Percentiles rank a stretch among this genome's conserved stretches.
phyloP scores from a whole-genome alignment of 2,797 vertebrate species.

The Phataginus tetradactyla region DNA sequence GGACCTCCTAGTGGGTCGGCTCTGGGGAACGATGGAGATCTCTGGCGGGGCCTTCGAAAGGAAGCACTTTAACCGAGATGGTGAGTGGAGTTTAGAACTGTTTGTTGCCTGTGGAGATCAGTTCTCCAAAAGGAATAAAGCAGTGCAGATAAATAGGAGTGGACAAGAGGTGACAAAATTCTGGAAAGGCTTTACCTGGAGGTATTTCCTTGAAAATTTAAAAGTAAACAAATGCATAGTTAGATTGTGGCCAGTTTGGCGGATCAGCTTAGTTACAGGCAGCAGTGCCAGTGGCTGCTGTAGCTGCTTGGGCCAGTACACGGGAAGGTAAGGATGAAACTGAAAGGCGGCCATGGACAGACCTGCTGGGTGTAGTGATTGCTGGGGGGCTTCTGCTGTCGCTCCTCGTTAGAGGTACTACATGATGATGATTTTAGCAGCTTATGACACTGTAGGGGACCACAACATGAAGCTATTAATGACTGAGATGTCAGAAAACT shows the following conservation, averaged over 20 bases:
- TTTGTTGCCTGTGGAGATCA: background rate
- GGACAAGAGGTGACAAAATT: background rate
- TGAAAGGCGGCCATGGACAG: background rate
- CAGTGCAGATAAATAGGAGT: background rate
- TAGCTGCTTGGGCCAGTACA: background rate
- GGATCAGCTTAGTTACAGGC: background rate
- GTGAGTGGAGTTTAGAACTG: background rate
- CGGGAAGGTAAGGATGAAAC: background rate
- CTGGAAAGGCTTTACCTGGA: background rate
- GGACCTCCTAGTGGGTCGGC: rapidly evolving
- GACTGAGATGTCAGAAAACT: slow-evolving; percentile 7
- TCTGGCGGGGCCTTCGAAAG: background rate
- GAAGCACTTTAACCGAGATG: background rate
- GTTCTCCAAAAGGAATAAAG: background rate
- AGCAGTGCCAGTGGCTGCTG: background rate
- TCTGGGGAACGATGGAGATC: background rate
- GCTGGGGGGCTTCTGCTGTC: background rate
- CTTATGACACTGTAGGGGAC: slow-evolving; percentile 4
- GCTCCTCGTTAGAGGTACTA: background rate
- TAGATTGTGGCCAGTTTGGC: background rate
- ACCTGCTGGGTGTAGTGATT: background rate
- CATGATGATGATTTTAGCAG: slow-evolving; percentile 1
- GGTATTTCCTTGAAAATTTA: background rate
- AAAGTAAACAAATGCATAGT: background rate
- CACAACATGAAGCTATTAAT: slow-evolving; percentile 37